phyloP scores from a whole-genome alignment of 2,888 invertebrate species.

The Mamestra brassicae region DNA sequence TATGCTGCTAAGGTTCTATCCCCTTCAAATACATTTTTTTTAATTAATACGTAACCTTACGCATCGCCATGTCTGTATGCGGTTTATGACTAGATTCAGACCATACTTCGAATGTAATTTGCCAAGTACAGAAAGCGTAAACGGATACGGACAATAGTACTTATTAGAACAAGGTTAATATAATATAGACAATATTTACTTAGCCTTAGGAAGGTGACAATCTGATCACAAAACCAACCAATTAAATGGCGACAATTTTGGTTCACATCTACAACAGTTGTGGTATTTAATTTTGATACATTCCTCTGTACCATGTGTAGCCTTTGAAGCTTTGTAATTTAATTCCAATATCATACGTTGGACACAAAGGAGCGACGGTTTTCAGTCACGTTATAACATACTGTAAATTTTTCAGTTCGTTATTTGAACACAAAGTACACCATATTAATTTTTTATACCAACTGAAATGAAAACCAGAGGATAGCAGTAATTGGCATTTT shows the following conservation, averaged over 20 bases:
- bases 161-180: too few relatives aligned
- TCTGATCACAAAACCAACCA: not conserved
- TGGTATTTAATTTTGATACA: conserved; percentile 49
- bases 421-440: conserved; percentile 3
- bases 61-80: too few relatives aligned
- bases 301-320: not conserved
- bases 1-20: too few relatives aligned
- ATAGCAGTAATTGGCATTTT: not conserved
- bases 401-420: conserved; percentile 13
- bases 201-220: too few relatives aligned
- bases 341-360: conserved; percentile 34
- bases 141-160: too few relatives aligned
- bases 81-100: too few relatives aligned
- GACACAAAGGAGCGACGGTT: conserved; percentile 27
- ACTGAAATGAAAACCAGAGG: not conserved
- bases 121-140: too few relatives aligned
- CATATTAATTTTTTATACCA: not conserved
- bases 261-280: conserved; percentile 21
- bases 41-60: too few relatives aligned
- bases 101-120: too few relatives aligned
- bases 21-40: too few relatives aligned
- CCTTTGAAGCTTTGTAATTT: conserved; percentile 32
- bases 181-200: too few relatives aligned
- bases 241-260: conserved; percentile 13
- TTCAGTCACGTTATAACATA: conserved; percentile 12